Evolutionary conservation across 2,797 vertebrate species (phyloP), one percentile per base, ranked within the genome.

Genomic region (Semotilus atromaculatus): DNA sequence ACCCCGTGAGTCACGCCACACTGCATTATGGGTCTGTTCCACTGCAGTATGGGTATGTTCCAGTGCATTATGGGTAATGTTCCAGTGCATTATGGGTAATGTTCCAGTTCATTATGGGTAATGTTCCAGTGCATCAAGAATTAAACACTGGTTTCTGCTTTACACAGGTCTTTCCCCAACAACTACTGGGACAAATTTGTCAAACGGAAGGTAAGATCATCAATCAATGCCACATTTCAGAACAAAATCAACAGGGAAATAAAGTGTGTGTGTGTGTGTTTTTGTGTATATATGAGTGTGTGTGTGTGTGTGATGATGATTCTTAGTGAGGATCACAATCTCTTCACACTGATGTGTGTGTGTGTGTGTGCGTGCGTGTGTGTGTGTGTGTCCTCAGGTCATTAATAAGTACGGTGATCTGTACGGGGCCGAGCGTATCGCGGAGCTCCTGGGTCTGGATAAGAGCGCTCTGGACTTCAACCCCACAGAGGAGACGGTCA

Each of bases 171-270:
- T 82, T 99, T 99, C 88, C 98, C 98, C 84, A 98, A 97, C 93
- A 99, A 99, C 93, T 99, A 99, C 93, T 99, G 98, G 98, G 98
- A 99, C 94, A 99, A 99, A 93, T 99, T 99, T 94, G 97, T 99
- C 86, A 99, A 99, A 93, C 96, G 98, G 84, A 99, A 99, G 96
- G 98, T 96, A 18, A 48, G 45, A 48, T 48, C 23, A 40, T 23
- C 10, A 14, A 13, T 40, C 1, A 40, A 40, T 38, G 1, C 4
- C 34, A 70, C 67, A 40, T 11, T 70, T 40, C 67, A 68, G 66
- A 43, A 2, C 16, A 55, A 55, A 55, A 55, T 55, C 55, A 13
- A 60, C 10, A n/a, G 23, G 1, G n/a, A 58, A 58, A 58, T 5
- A 26, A 26, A 5, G 10, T 23, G 3, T 48, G 5, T 48, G 45